Evolutionary conservation across 2,888 invertebrate species (phyloP).

Genomic region (Leptogaster cylindrica): DNA sequence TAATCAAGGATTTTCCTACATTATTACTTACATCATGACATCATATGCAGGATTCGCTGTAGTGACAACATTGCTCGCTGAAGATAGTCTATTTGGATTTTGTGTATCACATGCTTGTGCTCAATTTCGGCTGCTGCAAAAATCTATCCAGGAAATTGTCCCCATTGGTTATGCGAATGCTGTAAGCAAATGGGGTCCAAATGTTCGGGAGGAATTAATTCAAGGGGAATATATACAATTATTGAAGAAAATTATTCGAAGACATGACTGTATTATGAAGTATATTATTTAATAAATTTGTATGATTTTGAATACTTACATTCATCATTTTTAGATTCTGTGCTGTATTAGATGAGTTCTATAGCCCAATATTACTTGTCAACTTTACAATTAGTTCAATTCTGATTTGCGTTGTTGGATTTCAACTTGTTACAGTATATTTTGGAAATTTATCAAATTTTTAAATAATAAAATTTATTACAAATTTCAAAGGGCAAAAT

Average conservation of each 20-base stretch:
- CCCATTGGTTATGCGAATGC: slow-evolving; percentile 47
- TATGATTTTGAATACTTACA: neutral
- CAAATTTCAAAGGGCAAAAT: slow-evolving; percentile 53
- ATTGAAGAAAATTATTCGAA: slow-evolving; percentile 52
- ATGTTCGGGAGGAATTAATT: slow-evolving; percentile 36
- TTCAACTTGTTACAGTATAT: slow-evolving; percentile 58
- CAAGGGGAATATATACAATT: slow-evolving; percentile 48
- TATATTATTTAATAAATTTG: slow-evolving; percentile 46
- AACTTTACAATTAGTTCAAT: slow-evolving; percentile 59
- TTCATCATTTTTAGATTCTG: slow-evolving; percentile 56
- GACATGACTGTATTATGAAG: slow-evolving; percentile 57
- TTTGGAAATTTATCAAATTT: neutral
- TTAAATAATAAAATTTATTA: neutral
- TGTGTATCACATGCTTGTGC: slow-evolving; percentile 59
- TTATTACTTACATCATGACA: slow-evolving; percentile 58
- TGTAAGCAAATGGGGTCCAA: slow-evolving; percentile 37
- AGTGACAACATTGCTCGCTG: slow-evolving; percentile 59
- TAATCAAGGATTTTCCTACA: slow-evolving; percentile 54
- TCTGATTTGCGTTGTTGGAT: slow-evolving; percentile 61
- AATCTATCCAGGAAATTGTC: slow-evolving; percentile 53
- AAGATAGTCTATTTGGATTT: slow-evolving; percentile 60
- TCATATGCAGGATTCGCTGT: slow-evolving; percentile 59
- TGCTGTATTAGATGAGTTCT: slow-evolving; percentile 56
- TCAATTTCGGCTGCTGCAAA: slow-evolving; percentile 56
- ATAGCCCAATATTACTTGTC: slow-evolving; percentile 57